Evolutionary conservation across 2,797 vertebrate species (phyloP).

Genomic region (Phoxinus dragarum): DNA sequence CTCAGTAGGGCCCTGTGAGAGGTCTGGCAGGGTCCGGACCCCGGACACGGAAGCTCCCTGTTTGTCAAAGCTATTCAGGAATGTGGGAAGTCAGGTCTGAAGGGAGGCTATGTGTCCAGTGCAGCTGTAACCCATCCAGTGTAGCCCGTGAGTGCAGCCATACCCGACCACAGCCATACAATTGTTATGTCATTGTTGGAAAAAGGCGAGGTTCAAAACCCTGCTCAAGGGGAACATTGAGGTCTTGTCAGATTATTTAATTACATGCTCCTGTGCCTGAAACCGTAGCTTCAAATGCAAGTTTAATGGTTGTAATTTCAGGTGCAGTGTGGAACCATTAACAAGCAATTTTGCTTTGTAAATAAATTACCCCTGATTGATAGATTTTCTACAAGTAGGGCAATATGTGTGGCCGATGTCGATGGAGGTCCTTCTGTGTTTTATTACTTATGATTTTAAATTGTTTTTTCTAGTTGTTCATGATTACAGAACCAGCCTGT

Average conservation of each 20-base stretch:
- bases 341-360: neutral
- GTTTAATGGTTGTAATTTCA: neutral
- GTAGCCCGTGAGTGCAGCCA: neutral
- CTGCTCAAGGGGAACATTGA: neutral
- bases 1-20: slow-evolving; percentile 64
- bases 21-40: slow-evolving; percentile 14
- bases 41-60: slow-evolving; percentile 22
- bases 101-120: slow-evolving; percentile 48
- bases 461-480: neutral
- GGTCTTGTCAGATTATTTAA: neutral
- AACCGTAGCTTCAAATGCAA: neutral
- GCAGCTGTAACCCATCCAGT: slow-evolving; percentile 64
- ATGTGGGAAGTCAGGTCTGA: slow-evolving; percentile 52
- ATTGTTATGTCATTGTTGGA: neutral
- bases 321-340: slow-evolving; percentile 13
- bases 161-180: neutral
- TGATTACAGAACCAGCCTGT: neutral
- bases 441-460: too few species aligned
- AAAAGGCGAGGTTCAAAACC: neutral
- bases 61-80: slow-evolving; percentile 45
- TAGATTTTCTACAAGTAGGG: neutral
- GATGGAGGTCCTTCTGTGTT: neutral
- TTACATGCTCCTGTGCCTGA: slow-evolving; percentile 3
- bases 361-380: neutral
- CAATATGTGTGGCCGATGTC: neutral